Evolutionary conservation across 2,797 vertebrate genomes (phyloP).

Genomic region (Spea hammondii): DNA sequence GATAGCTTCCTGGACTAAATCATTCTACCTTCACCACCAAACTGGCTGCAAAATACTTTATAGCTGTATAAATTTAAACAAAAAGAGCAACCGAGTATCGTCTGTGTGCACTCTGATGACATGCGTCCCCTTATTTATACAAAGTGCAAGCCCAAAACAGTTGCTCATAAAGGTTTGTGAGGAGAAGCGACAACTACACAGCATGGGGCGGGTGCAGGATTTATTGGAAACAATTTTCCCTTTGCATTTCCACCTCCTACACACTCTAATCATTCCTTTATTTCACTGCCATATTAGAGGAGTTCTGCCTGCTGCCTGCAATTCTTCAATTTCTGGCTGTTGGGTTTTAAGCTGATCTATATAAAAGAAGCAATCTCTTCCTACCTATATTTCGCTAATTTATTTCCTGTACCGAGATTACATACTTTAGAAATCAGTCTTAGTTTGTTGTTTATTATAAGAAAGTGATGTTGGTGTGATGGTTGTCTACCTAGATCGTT

Average conservation of each 20-base stretch:
- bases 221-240: slow-evolving; percentile 27
- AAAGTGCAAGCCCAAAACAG: slow-evolving; percentile 26
- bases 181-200: neutral
- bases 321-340: slow-evolving; percentile 27
- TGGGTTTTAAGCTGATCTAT: neutral
- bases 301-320: slow-evolving; percentile 29
- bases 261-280: slow-evolving; percentile 4
- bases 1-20: slow-evolving; percentile 52
- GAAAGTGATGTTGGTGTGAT: too few relatives aligned
- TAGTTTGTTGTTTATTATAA: too few relatives aligned
- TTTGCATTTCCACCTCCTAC: neutral
- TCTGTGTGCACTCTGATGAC: slow-evolving; percentile 20
- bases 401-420: neutral
- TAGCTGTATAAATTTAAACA: slow-evolving; percentile 56
- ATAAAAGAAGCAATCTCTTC: neutral
- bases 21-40: slow-evolving; percentile 22
- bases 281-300: slow-evolving; percentile 29
- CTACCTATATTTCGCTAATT: neutral
- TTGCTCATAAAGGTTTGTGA: slow-evolving; percentile 40
- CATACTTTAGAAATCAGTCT: neutral
- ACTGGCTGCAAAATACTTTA: slow-evolving; percentile 56
- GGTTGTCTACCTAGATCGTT: too few relatives aligned
- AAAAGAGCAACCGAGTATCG: slow-evolving; percentile 29
- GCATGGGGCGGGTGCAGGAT: neutral
- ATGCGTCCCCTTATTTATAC: neutral